These are phyloP conservation scores for Naja naja DNA, from an alignment of 2,113 vertebrate species.

Conservation along the genomic window DNA sequence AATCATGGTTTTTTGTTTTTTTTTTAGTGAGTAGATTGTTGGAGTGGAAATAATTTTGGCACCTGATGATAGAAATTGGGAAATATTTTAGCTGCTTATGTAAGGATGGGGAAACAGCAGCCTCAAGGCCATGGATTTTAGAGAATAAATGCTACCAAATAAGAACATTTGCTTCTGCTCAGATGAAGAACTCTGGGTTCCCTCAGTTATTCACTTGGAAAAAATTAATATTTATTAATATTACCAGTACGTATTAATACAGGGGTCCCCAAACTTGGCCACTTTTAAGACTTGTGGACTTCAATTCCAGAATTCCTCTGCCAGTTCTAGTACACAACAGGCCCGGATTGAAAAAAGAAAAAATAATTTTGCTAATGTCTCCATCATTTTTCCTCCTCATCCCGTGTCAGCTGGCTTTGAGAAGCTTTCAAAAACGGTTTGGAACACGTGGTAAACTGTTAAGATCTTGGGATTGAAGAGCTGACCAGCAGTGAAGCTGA, in stretches of 20 bases:
- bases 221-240: no score
- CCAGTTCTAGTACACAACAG: neutral
- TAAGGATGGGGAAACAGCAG: neutral
- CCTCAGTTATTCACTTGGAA: neutral
- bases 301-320: no score
- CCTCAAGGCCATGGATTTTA: neutral
- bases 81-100: neutral
- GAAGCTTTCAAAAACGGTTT: neutral
- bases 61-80: neutral
- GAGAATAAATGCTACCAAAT: neutral
- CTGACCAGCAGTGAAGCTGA: no score
- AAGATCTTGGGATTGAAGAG: no score
- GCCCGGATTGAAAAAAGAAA: neutral
- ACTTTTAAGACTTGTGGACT: no score
- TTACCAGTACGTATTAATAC: no score
- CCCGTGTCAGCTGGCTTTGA: neutral
- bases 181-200: neutral
- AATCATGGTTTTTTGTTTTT: no score
- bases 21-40: neutral
- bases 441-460: neutral
- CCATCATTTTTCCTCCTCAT: neutral
- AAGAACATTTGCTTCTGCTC: neutral
- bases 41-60: neutral
- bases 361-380: no score
- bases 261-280: no score